Evolutionary conservation across 92 coral and sea anemone species (phyloP).

Genomic region (Scolanthus callimorphus): DNA sequence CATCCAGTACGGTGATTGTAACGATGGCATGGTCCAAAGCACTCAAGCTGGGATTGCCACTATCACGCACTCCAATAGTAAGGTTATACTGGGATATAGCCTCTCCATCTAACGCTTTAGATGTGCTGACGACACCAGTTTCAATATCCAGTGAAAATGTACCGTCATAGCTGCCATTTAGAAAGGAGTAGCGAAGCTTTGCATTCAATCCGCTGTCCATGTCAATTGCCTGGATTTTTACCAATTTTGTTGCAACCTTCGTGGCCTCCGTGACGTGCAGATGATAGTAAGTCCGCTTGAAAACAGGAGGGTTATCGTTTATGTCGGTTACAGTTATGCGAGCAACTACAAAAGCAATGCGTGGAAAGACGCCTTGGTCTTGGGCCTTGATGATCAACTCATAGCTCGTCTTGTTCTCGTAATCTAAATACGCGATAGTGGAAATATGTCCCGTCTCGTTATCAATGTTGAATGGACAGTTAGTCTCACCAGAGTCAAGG

Average conservation of each 20-base stretch:
- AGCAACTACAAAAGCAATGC: conserved; percentile 12
- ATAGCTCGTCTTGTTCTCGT: conserved; percentile 25
- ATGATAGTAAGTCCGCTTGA: conserved; percentile 16
- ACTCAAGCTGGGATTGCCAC: conserved; percentile 1
- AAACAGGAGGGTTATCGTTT: conserved; percentile 68
- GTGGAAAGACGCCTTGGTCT: conserved; percentile 48
- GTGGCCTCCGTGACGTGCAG: conserved; percentile 37
- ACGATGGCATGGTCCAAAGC: conserved; percentile 6
- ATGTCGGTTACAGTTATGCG: conserved; percentile 56
- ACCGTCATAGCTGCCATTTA: conserved; percentile 3
- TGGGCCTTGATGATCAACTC: conserved; percentile 41
- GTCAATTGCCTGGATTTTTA: conserved; percentile 39
- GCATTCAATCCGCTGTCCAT: conserved; percentile 43
- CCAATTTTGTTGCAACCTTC: conserved; percentile 15
- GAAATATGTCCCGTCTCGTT: conserved; percentile 29
- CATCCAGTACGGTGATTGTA: conserved; percentile 27
- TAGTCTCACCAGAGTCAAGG: conserved; percentile 36
- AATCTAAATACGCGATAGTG: conserved; percentile 31
- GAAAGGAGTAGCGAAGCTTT: conserved; percentile 17
- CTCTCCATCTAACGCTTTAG: conserved; percentile 51
- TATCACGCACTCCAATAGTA: conserved; percentile 59
- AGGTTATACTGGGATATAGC: conserved; percentile 21
- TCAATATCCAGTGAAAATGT: conserved; percentile 52
- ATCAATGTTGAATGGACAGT: conserved; percentile 44
- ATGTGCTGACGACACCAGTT: conserved; percentile 44